Percentiles rank a stretch among this genome's conserved stretches.
Evolutionary conservation across 2,797 vertebrate genomes (phyloP).

Genomic region (Australoheros facetus): DNA sequence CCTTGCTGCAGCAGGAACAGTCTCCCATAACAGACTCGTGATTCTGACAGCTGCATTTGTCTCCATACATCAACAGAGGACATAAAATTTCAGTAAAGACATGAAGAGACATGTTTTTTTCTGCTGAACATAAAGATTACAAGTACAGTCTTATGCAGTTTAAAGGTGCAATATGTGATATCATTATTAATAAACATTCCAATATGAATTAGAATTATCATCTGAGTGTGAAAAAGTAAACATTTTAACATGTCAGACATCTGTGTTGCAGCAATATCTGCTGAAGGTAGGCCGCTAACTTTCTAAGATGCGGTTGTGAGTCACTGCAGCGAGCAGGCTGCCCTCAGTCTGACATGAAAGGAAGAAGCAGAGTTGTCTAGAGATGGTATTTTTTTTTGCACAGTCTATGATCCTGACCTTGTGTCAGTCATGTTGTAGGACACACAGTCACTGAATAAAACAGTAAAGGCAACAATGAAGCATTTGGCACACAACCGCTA

Average conservation of each 20-base stretch:
- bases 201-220: background rate
- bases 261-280: background rate
- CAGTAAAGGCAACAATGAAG: background rate
- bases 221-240: background rate
- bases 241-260: background rate
- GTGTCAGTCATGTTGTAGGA: constrained; percentile 3
- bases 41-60: constrained; percentile 12
- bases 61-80: background rate
- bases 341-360: background rate
- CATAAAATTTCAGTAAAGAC: background rate
- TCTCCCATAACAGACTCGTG: constrained; percentile 24
- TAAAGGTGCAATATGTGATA: background rate
- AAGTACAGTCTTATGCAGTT: background rate
- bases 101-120: background rate
- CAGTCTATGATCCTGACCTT: background rate
- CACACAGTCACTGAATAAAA: background rate
- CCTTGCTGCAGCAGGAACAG: background rate
- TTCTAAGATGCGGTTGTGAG: background rate
- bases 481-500: background rate
- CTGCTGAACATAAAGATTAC: background rate
- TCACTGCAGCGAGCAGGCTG: background rate
- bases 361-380: background rate
- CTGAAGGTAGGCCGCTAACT: accelerated
- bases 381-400: background rate
- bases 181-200: background rate